phyloP scores from a whole-genome alignment of 2,888 invertebrate genomes.

The Patella ulyssiponensis region DNA sequence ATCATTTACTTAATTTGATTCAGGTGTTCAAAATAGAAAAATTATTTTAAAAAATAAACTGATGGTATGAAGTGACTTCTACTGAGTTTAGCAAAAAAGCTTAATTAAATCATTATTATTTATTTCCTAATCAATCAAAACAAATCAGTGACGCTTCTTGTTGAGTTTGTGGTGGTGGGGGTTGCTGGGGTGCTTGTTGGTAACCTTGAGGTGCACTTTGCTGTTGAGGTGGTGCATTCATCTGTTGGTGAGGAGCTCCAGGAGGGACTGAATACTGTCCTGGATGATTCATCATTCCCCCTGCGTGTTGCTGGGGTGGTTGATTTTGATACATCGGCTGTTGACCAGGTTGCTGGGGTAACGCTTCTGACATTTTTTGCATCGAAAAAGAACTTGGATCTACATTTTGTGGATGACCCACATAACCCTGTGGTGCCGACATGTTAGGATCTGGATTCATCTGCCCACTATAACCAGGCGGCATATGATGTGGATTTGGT shows the following conservation, averaged over 20 bases:
- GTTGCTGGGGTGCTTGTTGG: constrained; percentile 20
- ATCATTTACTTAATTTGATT: no score
- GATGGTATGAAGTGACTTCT: no score
- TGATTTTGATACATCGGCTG: constrained; percentile 10
- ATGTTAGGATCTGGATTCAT: not conserved
- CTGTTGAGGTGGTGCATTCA: constrained; percentile 35
- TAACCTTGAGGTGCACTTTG: not conserved
- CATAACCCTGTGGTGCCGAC: not conserved
- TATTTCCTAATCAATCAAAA: constrained; percentile 22
- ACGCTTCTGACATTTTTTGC: constrained; percentile 37
- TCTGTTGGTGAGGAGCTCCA: constrained; percentile 18
- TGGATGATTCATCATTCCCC: constrained; percentile 5
- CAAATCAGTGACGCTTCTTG: constrained; percentile 31
- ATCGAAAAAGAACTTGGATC: constrained; percentile 15
- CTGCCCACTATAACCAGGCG: not conserved
- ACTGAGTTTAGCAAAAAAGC: no score
- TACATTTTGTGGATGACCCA: not conserved
- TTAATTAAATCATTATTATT: no score
- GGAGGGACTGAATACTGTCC: constrained; percentile 15
- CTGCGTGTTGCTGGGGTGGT: constrained; percentile 12
- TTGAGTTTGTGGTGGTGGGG: constrained; percentile 15
- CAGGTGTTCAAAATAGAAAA: no score
- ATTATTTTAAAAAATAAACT: no score
- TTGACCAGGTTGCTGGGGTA: constrained; percentile 17
- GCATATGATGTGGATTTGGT: constrained; percentile 12